phyloP scores from a whole-genome alignment of 2,113 vertebrate species.

The Lonchura striata region DNA sequence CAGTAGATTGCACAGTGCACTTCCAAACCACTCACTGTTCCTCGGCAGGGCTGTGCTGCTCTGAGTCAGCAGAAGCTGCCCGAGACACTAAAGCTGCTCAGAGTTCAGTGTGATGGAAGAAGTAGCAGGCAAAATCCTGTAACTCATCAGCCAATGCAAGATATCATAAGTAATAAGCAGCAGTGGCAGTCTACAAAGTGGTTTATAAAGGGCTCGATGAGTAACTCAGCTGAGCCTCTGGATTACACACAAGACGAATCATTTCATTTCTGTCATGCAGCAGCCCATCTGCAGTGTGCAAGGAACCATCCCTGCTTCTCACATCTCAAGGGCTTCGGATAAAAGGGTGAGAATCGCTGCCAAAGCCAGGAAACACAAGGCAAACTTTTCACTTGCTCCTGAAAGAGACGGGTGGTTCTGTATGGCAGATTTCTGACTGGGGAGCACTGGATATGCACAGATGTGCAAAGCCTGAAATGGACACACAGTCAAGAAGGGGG shows the following conservation, averaged over 20 bases:
- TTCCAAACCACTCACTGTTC: not conserved
- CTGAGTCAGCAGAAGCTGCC: not conserved
- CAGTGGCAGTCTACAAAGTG: slow-evolving; percentile 9
- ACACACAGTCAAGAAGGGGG: not conserved
- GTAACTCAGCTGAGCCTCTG: slow-evolving; percentile 5
- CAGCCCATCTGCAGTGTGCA: not conserved
- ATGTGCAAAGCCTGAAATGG: not conserved
- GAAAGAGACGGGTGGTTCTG: not conserved
- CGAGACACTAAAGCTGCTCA: not conserved
- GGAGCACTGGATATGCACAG: not conserved
- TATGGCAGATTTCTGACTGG: not conserved
- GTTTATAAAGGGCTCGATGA: slow-evolving; percentile 7
- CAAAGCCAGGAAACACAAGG: not conserved
- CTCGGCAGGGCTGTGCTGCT: accelerated
- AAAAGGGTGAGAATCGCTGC: not conserved
- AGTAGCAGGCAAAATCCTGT: slow-evolving; percentile 2
- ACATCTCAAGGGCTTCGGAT: not conserved
- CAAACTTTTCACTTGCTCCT: not conserved
- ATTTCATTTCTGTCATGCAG: not conserved
- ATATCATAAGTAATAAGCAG: not conserved
- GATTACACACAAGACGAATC: not conserved
- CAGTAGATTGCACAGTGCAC: not conserved
- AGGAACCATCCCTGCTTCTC: not conserved
- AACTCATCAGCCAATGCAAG: not conserved
- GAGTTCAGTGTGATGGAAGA: not conserved